Evolutionary conservation across 2,797 vertebrate genomes (phyloP).

Genomic region (Peromyscus eremicus): DNA sequence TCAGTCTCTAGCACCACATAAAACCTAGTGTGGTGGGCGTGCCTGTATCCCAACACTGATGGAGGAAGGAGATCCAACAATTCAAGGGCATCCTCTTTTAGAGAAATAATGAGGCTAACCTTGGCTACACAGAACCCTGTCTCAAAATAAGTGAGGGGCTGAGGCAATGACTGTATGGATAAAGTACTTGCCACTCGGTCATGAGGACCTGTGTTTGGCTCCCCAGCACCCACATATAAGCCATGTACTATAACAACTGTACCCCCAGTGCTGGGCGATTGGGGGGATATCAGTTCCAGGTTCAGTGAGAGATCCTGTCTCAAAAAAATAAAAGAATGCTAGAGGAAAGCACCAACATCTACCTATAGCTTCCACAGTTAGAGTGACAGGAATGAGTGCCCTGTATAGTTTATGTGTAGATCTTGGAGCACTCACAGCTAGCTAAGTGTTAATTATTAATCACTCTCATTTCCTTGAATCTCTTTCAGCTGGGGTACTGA

Average conservation of each 20-base stretch:
- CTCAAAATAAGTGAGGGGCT: neutral
- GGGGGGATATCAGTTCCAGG: neutral
- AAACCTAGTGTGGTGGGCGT: neutral
- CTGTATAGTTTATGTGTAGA: neutral
- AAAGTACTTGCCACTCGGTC: neutral
- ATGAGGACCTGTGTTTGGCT: neutral
- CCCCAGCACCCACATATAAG: neutral
- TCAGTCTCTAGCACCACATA: neutral
- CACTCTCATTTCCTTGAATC: slow-evolving; percentile 38
- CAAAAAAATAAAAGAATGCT: neutral
- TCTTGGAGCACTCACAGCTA: neutral
- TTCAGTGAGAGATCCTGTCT: neutral
- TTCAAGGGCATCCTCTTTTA: neutral
- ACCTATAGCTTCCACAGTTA: neutral
- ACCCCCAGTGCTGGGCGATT: neutral
- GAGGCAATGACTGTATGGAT: neutral
- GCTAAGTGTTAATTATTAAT: slow-evolving; percentile 19
- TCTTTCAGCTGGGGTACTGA: slow-evolving; percentile 93
- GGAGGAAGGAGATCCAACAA: neutral
- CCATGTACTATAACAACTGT: neutral
- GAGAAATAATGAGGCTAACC: neutral
- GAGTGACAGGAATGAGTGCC: neutral
- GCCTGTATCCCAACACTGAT: neutral
- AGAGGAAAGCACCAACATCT: neutral
- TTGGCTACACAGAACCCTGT: neutral